Conservation (phyloP, 2,797 vertebrate species). For the Knipowitschia caucasica region DNA sequence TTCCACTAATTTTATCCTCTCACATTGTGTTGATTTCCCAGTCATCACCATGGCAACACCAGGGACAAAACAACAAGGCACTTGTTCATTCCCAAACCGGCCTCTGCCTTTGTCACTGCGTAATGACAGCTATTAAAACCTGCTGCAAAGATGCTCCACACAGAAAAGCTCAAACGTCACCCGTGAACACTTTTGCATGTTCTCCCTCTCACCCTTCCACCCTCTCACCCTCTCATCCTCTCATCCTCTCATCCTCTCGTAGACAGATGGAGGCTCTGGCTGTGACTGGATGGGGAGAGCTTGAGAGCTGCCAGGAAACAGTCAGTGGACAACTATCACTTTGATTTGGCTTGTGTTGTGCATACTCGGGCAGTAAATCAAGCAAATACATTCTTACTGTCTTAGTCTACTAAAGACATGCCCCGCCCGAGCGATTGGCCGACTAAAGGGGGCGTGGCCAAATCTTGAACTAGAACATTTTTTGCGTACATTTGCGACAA, state of each 20-base stretch:
- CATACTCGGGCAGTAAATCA: no score
- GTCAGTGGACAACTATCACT: background rate
- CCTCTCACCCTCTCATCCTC: no score
- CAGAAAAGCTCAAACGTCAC: slow-evolving; percentile 14
- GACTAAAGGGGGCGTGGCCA: no score
- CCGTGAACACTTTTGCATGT: slow-evolving; percentile 21
- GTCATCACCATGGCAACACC: slow-evolving; percentile 55
- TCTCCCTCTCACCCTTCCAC: slow-evolving; percentile 34
- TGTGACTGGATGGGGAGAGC: slow-evolving; percentile 46
- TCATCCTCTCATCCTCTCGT: slow-evolving; percentile 29
- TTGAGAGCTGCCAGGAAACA: slow-evolving; percentile 26
- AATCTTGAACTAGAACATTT: no score
- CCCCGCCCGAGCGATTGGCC: no score
- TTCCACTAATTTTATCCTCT: slow-evolving; percentile 14
- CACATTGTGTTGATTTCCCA: slow-evolving; percentile 26
- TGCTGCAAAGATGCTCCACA: slow-evolving; percentile 14
- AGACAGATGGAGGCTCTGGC: slow-evolving; percentile 56
- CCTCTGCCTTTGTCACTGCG: slow-evolving; percentile 32
- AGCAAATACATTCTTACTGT: no score
- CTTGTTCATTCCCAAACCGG: slow-evolving; percentile 35
- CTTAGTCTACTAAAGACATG: no score
- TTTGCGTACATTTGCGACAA: no score
- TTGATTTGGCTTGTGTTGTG: no score
- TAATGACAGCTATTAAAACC: slow-evolving; percentile 33
- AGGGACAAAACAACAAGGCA: slow-evolving; percentile 32